Evolutionary conservation across 2,797 vertebrate species (phyloP).

Genomic region (Hypotaenidia okinawae): DNA sequence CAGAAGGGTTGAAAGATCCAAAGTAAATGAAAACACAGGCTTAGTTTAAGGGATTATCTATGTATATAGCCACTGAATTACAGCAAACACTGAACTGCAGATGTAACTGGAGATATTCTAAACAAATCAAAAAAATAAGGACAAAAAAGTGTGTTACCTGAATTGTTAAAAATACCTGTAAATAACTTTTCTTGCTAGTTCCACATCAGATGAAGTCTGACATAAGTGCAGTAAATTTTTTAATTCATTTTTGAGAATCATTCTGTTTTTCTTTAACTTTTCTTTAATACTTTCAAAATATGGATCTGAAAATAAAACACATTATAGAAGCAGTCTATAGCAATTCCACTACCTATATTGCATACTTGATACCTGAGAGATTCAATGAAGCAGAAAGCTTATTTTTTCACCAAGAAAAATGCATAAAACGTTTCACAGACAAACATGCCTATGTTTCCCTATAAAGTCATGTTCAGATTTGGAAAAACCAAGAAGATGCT

Average conservation of each 20-base stretch:
- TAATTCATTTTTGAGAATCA: slow-evolving; percentile 86
- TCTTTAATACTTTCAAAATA: slow-evolving; percentile 81
- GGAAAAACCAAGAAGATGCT: not conserved
- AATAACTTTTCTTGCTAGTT: slow-evolving; percentile 84
- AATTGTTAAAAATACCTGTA: slow-evolving; percentile 80
- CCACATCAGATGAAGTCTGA: slow-evolving; percentile 83
- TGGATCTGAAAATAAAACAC: slow-evolving; percentile 76
- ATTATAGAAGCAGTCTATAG: not conserved
- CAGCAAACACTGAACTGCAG: not conserved
- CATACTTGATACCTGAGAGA: not conserved
- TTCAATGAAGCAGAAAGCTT: not conserved
- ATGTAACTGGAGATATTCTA: not conserved
- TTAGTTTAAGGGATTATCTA: not conserved
- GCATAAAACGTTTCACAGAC: not conserved
- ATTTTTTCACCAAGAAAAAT: not conserved
- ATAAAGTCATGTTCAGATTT: not conserved
- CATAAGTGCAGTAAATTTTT: slow-evolving; percentile 89
- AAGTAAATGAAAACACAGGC: not conserved
- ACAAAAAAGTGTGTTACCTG: not conserved
- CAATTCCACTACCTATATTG: not conserved
- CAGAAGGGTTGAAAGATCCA: not conserved
- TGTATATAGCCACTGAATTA: not conserved
- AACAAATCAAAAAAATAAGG: not conserved
- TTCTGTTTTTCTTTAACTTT: slow-evolving; percentile 82
- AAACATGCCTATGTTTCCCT: not conserved